Percentiles rank a stretch among this genome's conserved stretches.
These are phyloP conservation scores for Miichthys miiuy DNA, from an alignment of 2,797 vertebrate genomes.

Conservation along the genomic window DNA sequence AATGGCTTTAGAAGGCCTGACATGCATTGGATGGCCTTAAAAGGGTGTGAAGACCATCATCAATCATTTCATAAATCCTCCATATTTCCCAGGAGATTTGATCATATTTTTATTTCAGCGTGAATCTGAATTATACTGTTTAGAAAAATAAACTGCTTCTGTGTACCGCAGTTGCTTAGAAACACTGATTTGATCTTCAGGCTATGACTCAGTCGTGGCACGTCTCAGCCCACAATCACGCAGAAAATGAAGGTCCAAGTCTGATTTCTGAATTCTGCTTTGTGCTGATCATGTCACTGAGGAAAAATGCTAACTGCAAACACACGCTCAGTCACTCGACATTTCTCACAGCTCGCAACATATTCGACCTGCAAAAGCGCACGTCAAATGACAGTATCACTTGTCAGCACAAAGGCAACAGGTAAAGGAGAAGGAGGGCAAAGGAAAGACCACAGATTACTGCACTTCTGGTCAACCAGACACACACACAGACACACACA, in stretches of 20 bases:
- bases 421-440: slow-evolving; percentile 7
- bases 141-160: slow-evolving; percentile 1
- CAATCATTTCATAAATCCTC: slow-evolving; percentile 2
- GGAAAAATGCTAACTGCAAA: slow-evolving; percentile 13
- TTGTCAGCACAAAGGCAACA: background rate
- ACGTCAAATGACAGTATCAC: slow-evolving; percentile 23
- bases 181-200: slow-evolving; percentile 12
- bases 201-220: background rate
- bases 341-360: background rate
- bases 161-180: slow-evolving; percentile 8
- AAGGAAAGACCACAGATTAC: slow-evolving; percentile 22
- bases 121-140: background rate
- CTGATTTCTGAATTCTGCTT: background rate
- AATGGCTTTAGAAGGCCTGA: slow-evolving; percentile 50
- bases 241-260: background rate
- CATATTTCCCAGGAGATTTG: slow-evolving; percentile 6
- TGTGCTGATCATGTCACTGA: background rate
- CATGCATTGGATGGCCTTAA: slow-evolving; percentile 42
- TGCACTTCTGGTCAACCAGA: slow-evolving; percentile 13
- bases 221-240: background rate
- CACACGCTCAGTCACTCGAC: background rate
- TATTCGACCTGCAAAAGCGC: background rate
- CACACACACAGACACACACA: slow-evolving; percentile 30
- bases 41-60: slow-evolving; percentile 21
- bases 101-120: slow-evolving; percentile 4